Percentiles rank a stretch among this genome's conserved stretches.
Evolutionary conservation across 2,113 vertebrate genomes (phyloP).

Genomic region (Prunella himalayana): DNA sequence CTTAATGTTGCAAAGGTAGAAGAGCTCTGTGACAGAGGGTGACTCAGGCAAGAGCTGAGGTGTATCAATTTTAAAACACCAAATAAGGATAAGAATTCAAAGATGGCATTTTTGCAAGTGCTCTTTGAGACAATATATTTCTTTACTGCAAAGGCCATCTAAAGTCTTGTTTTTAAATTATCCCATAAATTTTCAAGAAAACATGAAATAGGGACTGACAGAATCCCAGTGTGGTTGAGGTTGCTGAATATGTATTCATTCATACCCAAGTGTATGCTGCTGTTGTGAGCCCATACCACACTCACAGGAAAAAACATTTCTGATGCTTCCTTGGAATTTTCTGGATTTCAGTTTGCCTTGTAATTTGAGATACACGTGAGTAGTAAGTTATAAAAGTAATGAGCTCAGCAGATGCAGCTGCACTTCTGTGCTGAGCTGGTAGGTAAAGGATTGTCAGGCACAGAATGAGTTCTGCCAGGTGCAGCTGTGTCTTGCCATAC

Average conservation of each 20-base stretch:
- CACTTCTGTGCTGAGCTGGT: background rate
- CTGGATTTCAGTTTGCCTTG: background rate
- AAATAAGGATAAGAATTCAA: background rate
- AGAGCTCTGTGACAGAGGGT: background rate
- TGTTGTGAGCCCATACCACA: background rate
- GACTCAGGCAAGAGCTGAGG: background rate
- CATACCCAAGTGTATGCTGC: background rate
- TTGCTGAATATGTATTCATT: background rate
- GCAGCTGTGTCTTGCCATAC: rapidly evolving
- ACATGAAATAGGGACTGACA: background rate
- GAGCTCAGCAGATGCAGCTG: background rate
- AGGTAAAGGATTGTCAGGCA: background rate
- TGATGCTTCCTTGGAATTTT: background rate
- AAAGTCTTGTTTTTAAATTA: background rate
- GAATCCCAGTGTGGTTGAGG: background rate
- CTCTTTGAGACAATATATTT: background rate
- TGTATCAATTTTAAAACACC: background rate
- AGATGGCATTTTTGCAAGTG: background rate
- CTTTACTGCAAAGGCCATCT: background rate
- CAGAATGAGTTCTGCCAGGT: background rate
- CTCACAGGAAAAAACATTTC: background rate
- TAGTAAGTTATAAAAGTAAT: background rate
- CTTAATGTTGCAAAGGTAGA: background rate
- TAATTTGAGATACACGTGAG: background rate
- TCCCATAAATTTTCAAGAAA: background rate